Evolutionary conservation across 2,888 invertebrate genomes (phyloP).

Genomic region (Exocentrus adspersus): DNA sequence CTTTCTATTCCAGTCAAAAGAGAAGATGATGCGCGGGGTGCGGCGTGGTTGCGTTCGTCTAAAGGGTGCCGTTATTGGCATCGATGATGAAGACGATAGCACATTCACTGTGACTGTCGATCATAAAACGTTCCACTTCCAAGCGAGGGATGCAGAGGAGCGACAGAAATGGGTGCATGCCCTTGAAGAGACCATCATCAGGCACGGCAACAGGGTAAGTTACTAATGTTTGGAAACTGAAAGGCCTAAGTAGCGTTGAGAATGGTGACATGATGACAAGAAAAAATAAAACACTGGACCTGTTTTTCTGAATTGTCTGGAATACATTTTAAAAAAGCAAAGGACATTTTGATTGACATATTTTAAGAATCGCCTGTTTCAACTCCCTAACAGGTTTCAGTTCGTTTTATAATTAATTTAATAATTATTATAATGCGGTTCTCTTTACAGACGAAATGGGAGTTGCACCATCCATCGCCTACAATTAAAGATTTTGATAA

Average conservation of each 20-base stretch:
- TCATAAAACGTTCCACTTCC: conserved; percentile 99
- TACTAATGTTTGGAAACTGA: background rate
- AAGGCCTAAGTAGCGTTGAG: no score
- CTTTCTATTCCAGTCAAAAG: conserved; percentile 84
- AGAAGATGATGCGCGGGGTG: conserved; percentile 98
- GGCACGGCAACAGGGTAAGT: conserved; percentile 77
- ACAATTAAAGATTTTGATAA: conserved; percentile 81
- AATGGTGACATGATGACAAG: no score
- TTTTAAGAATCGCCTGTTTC: no score
- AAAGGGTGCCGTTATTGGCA: conserved; percentile 96
- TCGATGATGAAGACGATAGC: conserved; percentile 98
- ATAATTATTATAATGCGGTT: conserved; percentile 24
- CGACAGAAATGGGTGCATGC: conserved; percentile 96
- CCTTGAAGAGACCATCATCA: conserved; percentile 91
- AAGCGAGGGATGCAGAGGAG: conserved; percentile 94
- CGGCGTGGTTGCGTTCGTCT: conserved; percentile 97
- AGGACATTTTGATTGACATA: no score
- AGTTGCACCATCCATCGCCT: conserved; percentile 68
- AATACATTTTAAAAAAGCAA: no score
- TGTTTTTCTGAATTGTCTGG: no score
- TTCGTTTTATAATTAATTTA: no score
- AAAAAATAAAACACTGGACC: no score
- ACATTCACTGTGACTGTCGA: conserved; percentile 99
- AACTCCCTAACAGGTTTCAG: no score
- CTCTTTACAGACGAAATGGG: conserved; percentile 67